Percentiles rank a stretch among this genome's conserved stretches.
phyloP scores from a whole-genome alignment of 2,113 vertebrate genomes.

The Scomber scombrus region DNA sequence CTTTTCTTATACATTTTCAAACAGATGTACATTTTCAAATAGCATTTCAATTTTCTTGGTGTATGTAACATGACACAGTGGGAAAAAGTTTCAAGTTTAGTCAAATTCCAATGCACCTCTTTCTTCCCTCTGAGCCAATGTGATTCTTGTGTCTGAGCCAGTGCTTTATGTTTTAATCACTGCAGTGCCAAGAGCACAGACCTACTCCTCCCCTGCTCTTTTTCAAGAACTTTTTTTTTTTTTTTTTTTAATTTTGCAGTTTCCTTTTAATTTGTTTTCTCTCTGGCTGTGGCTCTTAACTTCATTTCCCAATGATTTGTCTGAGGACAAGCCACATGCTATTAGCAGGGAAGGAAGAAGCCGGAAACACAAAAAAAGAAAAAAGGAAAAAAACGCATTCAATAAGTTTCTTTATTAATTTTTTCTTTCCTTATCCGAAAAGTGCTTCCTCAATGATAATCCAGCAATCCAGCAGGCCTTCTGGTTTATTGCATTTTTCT shows the following conservation, averaged over 20 bases:
- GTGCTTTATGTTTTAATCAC: slow-evolving; percentile 66
- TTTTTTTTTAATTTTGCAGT: slow-evolving; percentile 67
- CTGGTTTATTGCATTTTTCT: slow-evolving; percentile 75
- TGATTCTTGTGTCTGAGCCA: slow-evolving; percentile 56
- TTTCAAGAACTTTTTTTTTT: slow-evolving; percentile 61
- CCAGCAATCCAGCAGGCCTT: slow-evolving; percentile 48
- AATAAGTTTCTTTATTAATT: slow-evolving; percentile 72
- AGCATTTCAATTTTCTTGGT: neutral
- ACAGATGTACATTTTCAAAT: neutral
- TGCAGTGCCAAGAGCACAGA: slow-evolving; percentile 52
- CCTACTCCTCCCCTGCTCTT: slow-evolving; percentile 57
- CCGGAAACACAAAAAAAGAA: slow-evolving; percentile 21
- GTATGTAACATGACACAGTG: slow-evolving; percentile 17
- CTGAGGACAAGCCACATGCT: slow-evolving; percentile 62
- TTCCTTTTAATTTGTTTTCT: slow-evolving; percentile 73
- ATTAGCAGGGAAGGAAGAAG: slow-evolving; percentile 49
- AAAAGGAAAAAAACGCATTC: slow-evolving; percentile 41
- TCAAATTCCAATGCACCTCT: slow-evolving; percentile 6
- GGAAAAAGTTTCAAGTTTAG: slow-evolving; percentile 8
- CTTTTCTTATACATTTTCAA: neutral
- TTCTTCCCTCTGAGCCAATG: slow-evolving; percentile 18
- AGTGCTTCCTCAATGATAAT: slow-evolving; percentile 74
- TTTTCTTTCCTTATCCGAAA: slow-evolving; percentile 64
- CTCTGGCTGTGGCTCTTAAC: slow-evolving; percentile 60
- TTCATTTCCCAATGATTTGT: slow-evolving; percentile 63